phyloP scores from a whole-genome alignment of 2,113 vertebrate genomes.

The Neodon shergylaensis region DNA sequence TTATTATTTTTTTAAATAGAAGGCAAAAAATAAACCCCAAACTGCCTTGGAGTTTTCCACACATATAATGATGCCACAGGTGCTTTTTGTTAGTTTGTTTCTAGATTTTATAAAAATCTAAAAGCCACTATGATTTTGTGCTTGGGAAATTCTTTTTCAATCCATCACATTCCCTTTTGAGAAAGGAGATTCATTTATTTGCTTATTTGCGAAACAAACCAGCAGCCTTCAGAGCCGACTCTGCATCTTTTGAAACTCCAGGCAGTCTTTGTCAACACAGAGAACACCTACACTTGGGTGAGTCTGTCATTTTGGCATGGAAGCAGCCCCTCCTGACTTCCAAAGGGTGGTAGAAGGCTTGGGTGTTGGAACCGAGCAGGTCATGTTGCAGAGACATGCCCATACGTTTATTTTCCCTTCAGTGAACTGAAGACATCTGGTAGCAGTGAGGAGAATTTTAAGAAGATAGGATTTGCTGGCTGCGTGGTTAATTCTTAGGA shows the following conservation, averaged over 20 bases:
- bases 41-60: not conserved
- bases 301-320: slow-evolving; percentile 59
- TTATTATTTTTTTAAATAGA: not conserved
- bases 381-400: slow-evolving; percentile 58
- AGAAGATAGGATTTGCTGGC: slow-evolving; percentile 71
- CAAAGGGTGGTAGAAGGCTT: slow-evolving; percentile 49
- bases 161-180: not conserved
- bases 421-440: slow-evolving; percentile 44
- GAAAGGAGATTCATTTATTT: slow-evolving; percentile 53
- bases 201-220: slow-evolving; percentile 42
- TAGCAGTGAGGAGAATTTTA: slow-evolving; percentile 69
- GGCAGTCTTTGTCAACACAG: slow-evolving; percentile 61
- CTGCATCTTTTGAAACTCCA: slow-evolving; percentile 49
- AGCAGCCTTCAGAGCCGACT: slow-evolving; percentile 16
- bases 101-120: slow-evolving; percentile 50
- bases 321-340: slow-evolving; percentile 56
- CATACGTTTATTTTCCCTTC: slow-evolving; percentile 35
- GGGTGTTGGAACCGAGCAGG: slow-evolving; percentile 55
- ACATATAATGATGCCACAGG: not conserved
- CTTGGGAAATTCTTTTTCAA: slow-evolving; percentile 21
- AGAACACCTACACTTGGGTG: slow-evolving; percentile 63
- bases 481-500: slow-evolving; percentile 76
- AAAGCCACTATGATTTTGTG: slow-evolving; percentile 29
- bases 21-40: not conserved
- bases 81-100: not conserved